phyloP scores from a whole-genome alignment of 2,113 vertebrate species.

The Puma concolor region DNA sequence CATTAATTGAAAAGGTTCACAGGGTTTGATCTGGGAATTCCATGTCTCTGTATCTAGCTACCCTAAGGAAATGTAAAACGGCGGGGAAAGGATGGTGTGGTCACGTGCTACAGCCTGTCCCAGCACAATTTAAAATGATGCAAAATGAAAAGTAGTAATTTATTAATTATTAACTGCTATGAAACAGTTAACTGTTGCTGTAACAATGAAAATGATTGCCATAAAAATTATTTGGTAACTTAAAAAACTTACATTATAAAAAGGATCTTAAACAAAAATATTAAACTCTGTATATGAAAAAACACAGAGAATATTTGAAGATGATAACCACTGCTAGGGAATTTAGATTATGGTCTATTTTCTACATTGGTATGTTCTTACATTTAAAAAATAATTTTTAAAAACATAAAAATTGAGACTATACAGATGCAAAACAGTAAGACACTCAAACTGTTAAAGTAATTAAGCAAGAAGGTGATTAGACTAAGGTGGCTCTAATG shows the following conservation, averaged over 20 bases:
- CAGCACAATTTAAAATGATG: not conserved
- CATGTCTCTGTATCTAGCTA: not conserved
- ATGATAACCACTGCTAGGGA: not conserved
- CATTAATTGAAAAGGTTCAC: not conserved
- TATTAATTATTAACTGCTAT: not conserved
- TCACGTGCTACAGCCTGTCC: not conserved
- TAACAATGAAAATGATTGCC: not conserved
- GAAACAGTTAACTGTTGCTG: not conserved
- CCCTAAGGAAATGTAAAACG: not conserved
- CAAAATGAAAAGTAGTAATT: not conserved
- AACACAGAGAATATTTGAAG: not conserved
- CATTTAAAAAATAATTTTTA: conserved; percentile 6
- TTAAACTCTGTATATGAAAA: conserved; percentile 8
- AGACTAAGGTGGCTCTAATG: not conserved
- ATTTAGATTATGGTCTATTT: not conserved
- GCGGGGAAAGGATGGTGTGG: too few species aligned
- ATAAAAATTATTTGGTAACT: conserved; percentile 6
- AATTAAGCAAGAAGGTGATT: not conserved
- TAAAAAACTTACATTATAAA: not conserved
- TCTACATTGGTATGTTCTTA: not conserved
- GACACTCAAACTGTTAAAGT: not conserved
- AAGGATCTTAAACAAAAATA: not conserved
- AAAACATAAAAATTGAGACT: conserved; percentile 2
- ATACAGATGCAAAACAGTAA: not conserved
- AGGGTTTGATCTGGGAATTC: not conserved